These are phyloP conservation scores for Daboia siamensis DNA, from an alignment of 2,113 vertebrate genomes.

Conservation along the genomic window DNA sequence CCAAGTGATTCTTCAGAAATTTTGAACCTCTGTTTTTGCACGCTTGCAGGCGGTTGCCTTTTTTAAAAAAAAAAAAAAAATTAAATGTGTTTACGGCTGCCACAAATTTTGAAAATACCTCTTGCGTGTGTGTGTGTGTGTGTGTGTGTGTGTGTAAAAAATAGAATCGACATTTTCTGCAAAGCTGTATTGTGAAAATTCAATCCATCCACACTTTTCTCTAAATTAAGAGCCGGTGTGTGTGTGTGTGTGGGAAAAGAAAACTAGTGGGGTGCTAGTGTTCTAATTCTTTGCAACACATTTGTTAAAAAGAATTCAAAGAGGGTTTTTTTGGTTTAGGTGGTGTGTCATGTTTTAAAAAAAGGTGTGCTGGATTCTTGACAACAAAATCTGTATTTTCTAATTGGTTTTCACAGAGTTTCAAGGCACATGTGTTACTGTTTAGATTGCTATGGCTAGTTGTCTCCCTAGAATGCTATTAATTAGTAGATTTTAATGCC, in stretches of 20 bases:
- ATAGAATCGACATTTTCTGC: background rate
- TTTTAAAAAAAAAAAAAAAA: background rate
- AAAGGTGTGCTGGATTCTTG: conserved; percentile 8
- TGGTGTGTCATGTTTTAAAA: conserved; percentile 39
- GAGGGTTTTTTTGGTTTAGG: conserved; percentile 25
- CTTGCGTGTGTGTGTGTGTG: background rate
- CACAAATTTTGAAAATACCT: background rate
- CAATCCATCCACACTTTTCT: conserved; percentile 7
- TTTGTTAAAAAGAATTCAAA: conserved; percentile 45
- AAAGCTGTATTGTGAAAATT: background rate
- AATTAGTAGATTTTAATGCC: conserved; percentile 69
- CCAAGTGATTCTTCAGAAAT: background rate
- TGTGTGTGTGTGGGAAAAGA: conserved; percentile 2
- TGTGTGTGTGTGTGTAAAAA: no score
- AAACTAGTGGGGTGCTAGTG: background rate
- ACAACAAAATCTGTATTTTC: conserved; percentile 23
- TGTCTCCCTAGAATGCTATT: conserved; percentile 54
- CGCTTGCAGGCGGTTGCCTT: background rate
- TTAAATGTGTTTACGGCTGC: conserved; percentile 4
- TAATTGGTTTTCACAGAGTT: conserved; percentile 47
- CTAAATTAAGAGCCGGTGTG: background rate
- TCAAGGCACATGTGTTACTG: conserved; percentile 48
- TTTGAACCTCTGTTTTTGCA: background rate
- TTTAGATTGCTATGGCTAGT: conserved; percentile 54
- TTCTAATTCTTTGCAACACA: conserved; percentile 50